A percentile compares a stretch with the other conserved stretches of the same genome.
Conservation (phyloP, 2,113 vertebrate genomes). For the Trachemys scripta region DNA sequence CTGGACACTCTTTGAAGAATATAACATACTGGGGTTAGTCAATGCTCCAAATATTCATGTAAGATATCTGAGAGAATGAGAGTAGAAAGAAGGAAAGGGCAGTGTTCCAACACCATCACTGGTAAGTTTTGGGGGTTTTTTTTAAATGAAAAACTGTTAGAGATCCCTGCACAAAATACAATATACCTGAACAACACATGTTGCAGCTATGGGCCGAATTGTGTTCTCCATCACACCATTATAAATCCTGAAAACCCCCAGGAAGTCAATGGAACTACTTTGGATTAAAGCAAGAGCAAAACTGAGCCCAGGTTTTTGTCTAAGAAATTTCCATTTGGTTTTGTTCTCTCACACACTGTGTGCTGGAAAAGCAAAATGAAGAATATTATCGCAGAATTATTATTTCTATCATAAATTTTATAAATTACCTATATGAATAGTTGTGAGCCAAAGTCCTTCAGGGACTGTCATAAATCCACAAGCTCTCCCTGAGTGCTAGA, state of each 20-base stretch:
- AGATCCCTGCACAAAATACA: neutral
- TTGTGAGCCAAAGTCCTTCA: constrained; percentile 50
- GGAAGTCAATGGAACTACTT: constrained; percentile 4
- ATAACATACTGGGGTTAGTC: neutral
- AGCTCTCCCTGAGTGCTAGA: constrained; percentile 29
- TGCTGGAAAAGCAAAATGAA: constrained; percentile 39
- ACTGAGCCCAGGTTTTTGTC: neutral
- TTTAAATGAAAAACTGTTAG: neutral
- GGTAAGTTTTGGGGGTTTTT: neutral
- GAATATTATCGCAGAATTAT: constrained; percentile 39
- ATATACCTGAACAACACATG: neutral
- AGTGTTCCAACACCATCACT: neutral
- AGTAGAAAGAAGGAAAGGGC: neutral
- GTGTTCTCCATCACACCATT: neutral
- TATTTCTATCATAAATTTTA: constrained; percentile 58
- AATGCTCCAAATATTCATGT: neutral
- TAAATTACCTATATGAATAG: constrained; percentile 54
- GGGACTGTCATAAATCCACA: constrained; percentile 53
- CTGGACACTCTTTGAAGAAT: neutral
- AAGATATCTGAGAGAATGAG: neutral
- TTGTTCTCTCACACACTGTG: neutral
- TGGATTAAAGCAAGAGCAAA: neutral
- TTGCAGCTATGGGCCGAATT: neutral
- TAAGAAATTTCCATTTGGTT: neutral
- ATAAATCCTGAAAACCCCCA: constrained; percentile 8